Evolutionary conservation across 2,888 invertebrate species (phyloP), one percentile per base, ranked within the genome.

Genomic region (Lasioglossum marginatum): DNA sequence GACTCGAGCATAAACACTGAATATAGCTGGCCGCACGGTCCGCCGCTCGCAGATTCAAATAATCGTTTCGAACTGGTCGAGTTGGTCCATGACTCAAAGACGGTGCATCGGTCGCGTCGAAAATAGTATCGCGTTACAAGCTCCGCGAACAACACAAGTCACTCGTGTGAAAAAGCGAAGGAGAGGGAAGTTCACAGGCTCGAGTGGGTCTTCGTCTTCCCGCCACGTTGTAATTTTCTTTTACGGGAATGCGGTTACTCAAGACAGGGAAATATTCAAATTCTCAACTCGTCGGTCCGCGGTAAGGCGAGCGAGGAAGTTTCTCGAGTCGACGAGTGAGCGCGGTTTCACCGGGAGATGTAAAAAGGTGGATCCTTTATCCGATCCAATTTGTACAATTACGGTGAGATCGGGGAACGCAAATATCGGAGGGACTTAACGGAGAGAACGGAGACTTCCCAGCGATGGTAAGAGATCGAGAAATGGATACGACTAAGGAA

Each of bases 311-410:
- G 68, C n/a, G 45, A 31, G 45, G 43, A 63, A 79, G 70, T 74
- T 79, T 34, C 79, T 14, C 40, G 66, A 31, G 66, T 43, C 31
- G 37, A 31, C 12, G 63, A 52, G 57, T 12, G 31, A 43, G 40
- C 37, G 70, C 10, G 70, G 70, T 43, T 48, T 52, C 16, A n/a
- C 48, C 31, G 0, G 34, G 19, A 14, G n/a, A 70, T 6, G 45
- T 37, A 27, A 77, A n/a, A 77, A 79, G 70, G 72, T 72, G 81
- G 75, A 86, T 88, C 81, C 88, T 87, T 87, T 86, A 88, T 88
- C 85, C 88, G 86, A 83, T 86, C 75, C 81, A 84, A 88, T 87
- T 84, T 81, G 83, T 80, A 81, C 77, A 88, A 83, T 88, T 88
- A 87, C 87, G 77, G 72, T 70, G 74, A 81, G 60, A 85, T 81